Evolutionary conservation across 2,888 invertebrate genomes (phyloP).

Genomic region (Drosophila tripunctata): DNA sequence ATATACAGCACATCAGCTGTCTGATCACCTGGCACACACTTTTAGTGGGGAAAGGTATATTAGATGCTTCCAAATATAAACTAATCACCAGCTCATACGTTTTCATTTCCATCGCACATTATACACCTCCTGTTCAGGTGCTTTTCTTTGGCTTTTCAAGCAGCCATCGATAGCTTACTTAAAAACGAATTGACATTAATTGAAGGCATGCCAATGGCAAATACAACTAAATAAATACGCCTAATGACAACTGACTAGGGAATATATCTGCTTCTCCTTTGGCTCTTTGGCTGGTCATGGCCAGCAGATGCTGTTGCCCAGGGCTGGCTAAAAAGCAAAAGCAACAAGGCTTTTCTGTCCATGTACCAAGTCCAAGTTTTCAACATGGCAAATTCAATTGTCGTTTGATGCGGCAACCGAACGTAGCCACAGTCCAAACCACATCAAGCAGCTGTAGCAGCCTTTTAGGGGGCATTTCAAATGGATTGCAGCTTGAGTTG

Average conservation of each 20-base stretch:
- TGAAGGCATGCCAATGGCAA: slow-evolving; percentile 81
- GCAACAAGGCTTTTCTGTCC: slow-evolving; percentile 47
- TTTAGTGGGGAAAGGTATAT: slow-evolving; percentile 55
- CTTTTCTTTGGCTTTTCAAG: slow-evolving; percentile 22
- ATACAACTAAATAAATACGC: slow-evolving; percentile 79
- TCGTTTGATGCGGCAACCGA: slow-evolving; percentile 74
- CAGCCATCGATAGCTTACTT: slow-evolving; percentile 76
- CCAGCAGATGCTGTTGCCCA: slow-evolving; percentile 21
- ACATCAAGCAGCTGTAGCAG: slow-evolving; percentile 25
- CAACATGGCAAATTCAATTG: slow-evolving; percentile 83
- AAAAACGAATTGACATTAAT: slow-evolving; percentile 83
- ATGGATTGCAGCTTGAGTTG: not conserved
- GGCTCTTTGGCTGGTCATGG: slow-evolving; percentile 11
- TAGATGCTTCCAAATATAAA: slow-evolving; percentile 70
- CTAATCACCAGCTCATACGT: slow-evolving; percentile 69
- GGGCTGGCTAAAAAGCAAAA: slow-evolving; percentile 16
- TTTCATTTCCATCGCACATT: too few relatives aligned
- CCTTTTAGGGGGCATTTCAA: not conserved
- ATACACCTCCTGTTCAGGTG: too few relatives aligned
- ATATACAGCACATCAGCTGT: slow-evolving; percentile 76
- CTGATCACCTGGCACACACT: slow-evolving; percentile 71
- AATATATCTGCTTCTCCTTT: slow-evolving; percentile 35
- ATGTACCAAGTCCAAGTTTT: slow-evolving; percentile 70
- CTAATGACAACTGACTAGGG: slow-evolving; percentile 63
- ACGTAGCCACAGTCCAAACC: slow-evolving; percentile 47